Percentiles rank a stretch among this genome's conserved stretches.
phyloP scores from a whole-genome alignment of 2,797 vertebrate genomes.

The Tauraco hartlaubi region DNA sequence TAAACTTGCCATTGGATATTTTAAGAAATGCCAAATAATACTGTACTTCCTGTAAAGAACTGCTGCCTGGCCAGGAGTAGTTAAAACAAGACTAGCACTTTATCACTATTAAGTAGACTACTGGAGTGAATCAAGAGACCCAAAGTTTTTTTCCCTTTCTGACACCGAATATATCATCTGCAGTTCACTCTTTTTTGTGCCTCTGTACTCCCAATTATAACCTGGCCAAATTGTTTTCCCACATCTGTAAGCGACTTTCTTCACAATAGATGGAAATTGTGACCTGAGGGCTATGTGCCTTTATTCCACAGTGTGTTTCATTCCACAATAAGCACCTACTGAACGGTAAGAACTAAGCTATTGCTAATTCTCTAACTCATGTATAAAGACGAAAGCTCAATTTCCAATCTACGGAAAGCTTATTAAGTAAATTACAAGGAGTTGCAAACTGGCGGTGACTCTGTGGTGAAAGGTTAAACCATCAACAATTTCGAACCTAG shows the following conservation, averaged over 20 bases:
- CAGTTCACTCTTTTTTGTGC: not conserved
- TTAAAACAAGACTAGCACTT: slow-evolving; percentile 29
- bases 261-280: not conserved
- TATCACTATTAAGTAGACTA: not conserved
- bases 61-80: not conserved
- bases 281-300: not conserved
- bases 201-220: not conserved
- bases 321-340: not conserved
- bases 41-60: slow-evolving; percentile 21
- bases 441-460: not conserved
- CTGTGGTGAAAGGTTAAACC: not conserved
- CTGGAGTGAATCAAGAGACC: not conserved
- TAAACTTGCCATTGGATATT: not conserved
- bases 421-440: not conserved
- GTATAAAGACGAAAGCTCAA: not conserved
- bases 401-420: not conserved
- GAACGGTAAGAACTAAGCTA: not conserved
- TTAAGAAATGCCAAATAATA: slow-evolving; percentile 46
- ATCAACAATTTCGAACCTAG: not conserved
- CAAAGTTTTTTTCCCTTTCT: not conserved
- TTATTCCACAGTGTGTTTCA: not conserved
- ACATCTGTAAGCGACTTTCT: not conserved
- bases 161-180: not conserved
- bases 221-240: not conserved
- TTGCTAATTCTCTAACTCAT: not conserved